Evolutionary conservation across 2,113 vertebrate species (phyloP), one percentile per base, ranked within the genome.

Genomic region (Myotis davidii): DNA sequence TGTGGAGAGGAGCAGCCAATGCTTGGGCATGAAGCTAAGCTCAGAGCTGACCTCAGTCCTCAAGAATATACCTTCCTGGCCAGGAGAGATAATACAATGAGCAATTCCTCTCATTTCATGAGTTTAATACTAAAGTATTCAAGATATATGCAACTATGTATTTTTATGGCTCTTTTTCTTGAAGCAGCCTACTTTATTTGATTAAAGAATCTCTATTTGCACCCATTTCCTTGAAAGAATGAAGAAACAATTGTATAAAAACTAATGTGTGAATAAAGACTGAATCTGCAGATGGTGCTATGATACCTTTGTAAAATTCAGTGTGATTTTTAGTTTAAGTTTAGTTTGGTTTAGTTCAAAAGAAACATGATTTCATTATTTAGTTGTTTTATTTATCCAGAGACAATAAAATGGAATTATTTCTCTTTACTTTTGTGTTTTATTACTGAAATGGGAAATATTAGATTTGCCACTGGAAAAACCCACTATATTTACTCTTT

Each of bases 201-300:
- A 9, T 3, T 72, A 85, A 73, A 82, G 48, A 8, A 0, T 9
- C 1, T 85, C 17, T 88, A 42, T 61, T 82, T 73, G 42, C 42
- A 42, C 8, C 6, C 42, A 42, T 42, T 42, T 42, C 42, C 42
- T 42, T 42, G 42, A 42, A 42, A 42, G 42, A 42, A 42, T 42
- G 6, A 54, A 54, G 52, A 16, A 54, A 83, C 0, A 50, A 17
- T 50, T 16, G 0, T 29, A 42, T 16, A 32, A 48, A 23, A 37
- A 42, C 64, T 89, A 37, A 50, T 59, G 2, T 90, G 17, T 78
- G 52, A 72, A 85, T 88, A 90, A 59, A 91, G 27, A 85, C 7
- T 85, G 29, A 92, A 77, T 94, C 88, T 97, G 90, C 74, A 42
- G 98, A 67, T 97, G 98, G 98, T 78, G 94, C 96, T 97, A 83